phyloP scores from a whole-genome alignment of 2,113 vertebrate species.

The Calyptommatus sinebrachiatus region DNA sequence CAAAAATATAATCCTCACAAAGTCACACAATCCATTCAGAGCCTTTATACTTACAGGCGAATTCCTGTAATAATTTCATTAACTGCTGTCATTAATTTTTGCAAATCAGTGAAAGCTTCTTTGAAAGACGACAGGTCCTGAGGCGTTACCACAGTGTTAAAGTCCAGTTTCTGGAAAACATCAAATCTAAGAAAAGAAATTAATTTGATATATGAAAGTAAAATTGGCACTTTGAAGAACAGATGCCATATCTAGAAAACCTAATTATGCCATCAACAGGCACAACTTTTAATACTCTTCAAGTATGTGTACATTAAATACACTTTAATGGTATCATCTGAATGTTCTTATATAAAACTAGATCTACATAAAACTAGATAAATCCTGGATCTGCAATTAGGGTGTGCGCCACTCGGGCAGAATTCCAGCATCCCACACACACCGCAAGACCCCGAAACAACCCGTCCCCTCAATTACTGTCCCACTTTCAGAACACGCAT shows the following conservation, averaged over 20 bases:
- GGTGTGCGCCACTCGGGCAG: too few relatives aligned
- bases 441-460: too few relatives aligned
- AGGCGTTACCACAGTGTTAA: constrained; percentile 42
- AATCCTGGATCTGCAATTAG: too few relatives aligned
- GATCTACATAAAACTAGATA: too few relatives aligned
- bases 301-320: background rate
- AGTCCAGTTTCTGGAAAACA: constrained; percentile 70
- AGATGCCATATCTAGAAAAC: too few relatives aligned
- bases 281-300: too few relatives aligned
- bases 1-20: background rate
- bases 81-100: constrained; percentile 78
- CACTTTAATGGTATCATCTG: too few relatives aligned
- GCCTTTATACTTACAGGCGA: constrained; percentile 74
- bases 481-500: too few relatives aligned
- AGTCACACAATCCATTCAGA: background rate
- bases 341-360: background rate
- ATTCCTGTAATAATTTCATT: constrained; percentile 82
- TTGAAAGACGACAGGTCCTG: constrained; percentile 72
- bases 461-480: too few relatives aligned
- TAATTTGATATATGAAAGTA: background rate
- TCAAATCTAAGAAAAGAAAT: constrained; percentile 55
- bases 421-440: too few relatives aligned
- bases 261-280: background rate
- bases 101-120: constrained; percentile 80
- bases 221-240: too few relatives aligned